Percentiles rank a stretch among this genome's conserved stretches.
Evolutionary conservation across 2,113 vertebrate genomes (phyloP).

Genomic region (Brachypodius melanocephalos): DNA sequence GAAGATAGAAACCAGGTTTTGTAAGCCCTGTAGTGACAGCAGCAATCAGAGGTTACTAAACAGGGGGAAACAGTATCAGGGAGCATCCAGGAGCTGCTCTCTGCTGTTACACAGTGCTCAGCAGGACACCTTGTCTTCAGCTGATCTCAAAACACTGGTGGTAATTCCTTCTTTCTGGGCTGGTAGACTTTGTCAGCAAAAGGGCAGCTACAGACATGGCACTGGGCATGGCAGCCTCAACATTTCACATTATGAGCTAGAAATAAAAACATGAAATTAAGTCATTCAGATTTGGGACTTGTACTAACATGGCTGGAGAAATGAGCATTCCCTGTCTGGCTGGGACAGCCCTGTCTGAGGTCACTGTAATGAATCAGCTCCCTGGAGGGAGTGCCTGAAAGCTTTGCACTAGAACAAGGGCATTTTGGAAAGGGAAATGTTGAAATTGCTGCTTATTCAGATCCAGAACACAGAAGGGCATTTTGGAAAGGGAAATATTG

Average conservation of each 20-base stretch:
- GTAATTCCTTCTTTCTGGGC: neutral
- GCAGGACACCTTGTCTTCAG: neutral
- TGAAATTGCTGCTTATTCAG: neutral
- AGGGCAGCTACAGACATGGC: neutral
- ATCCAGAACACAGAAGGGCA: neutral
- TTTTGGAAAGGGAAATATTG: neutral
- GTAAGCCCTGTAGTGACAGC: conserved; percentile 13
- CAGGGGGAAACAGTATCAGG: neutral
- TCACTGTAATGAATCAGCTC: neutral
- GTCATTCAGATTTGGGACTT: neutral
- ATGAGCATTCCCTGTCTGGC: neutral
- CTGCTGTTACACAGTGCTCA: neutral
- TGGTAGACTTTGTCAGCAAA: neutral
- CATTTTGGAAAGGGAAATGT: neutral
- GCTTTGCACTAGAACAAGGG: neutral
- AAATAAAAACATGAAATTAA: neutral
- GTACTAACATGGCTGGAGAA: neutral
- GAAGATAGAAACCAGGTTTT: neutral
- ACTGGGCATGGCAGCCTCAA: neutral
- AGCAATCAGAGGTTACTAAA: conserved; percentile 22
- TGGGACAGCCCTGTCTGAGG: neutral
- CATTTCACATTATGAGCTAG: neutral
- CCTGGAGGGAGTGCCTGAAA: neutral
- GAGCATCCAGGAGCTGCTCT: neutral
- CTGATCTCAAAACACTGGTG: neutral